Percentiles rank a stretch among this genome's conserved stretches.
These are phyloP conservation scores for Arctocebus calabarensis DNA, from an alignment of 2,797 vertebrate genomes.

Conservation along the genomic window DNA sequence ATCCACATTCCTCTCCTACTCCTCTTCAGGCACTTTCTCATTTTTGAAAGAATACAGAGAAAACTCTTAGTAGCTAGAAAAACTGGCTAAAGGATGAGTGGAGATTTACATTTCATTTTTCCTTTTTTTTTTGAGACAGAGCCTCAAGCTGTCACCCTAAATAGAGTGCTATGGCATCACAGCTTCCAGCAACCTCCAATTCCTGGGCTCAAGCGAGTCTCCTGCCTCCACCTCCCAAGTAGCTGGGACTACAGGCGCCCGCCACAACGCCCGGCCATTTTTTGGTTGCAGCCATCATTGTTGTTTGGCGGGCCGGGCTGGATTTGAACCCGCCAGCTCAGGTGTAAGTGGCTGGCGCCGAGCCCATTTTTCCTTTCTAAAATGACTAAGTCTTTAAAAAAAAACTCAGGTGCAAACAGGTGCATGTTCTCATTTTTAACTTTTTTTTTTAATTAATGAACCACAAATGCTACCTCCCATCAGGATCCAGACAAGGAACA, in stretches of 20 bases:
- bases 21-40: neutral
- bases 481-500: neutral
- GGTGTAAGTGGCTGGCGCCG: no score
- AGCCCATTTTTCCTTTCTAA: neutral
- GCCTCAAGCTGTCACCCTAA: no score
- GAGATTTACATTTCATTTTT: neutral
- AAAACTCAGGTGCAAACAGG: neutral
- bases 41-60: neutral
- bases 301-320: no score
- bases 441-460: neutral
- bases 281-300: no score
- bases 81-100: neutral
- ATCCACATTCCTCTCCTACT: neutral
- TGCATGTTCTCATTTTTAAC: neutral
- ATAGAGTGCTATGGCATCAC: no score
- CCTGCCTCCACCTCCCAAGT: no score
- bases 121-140: no score
- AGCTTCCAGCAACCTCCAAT: no score
- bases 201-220: no score
- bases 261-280: no score
- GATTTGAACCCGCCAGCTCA: no score
- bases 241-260: no score
- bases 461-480: constrained; percentile 1
- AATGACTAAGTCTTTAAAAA: neutral
- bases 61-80: neutral